Conservation (phyloP, 2,888 invertebrate species). For the Hedychridium roseum region DNA sequence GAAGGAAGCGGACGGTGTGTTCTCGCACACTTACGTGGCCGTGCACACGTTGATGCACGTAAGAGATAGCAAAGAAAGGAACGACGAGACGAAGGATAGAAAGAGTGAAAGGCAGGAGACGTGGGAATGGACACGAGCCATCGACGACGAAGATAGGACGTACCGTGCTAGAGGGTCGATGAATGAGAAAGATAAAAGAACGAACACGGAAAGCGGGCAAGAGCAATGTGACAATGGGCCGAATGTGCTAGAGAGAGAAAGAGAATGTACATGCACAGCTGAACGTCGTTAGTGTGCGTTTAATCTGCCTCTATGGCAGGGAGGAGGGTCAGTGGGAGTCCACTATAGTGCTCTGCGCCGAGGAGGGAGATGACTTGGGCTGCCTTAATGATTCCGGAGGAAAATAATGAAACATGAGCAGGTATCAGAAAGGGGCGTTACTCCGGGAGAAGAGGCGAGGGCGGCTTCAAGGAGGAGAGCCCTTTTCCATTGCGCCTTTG, state of each 20-base stretch:
- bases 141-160: too few relatives aligned
- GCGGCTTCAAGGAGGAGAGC: slow-evolving; percentile 11
- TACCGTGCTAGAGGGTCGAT: background rate
- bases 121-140: too few relatives aligned
- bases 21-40: too few relatives aligned
- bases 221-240: slow-evolving; percentile 5
- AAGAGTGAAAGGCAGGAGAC: background rate
- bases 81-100: slow-evolving; percentile 4
- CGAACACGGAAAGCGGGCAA: slow-evolving; percentile 1
- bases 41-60: too few relatives aligned
- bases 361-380: slow-evolving; percentile 47
- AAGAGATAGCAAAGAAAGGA: slow-evolving; percentile 21
- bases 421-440: slow-evolving; percentile 54
- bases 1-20: too few relatives aligned
- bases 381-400: slow-evolving; percentile 55
- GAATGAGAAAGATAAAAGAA: slow-evolving; percentile 24
- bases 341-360: slow-evolving; percentile 33
- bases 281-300: slow-evolving; percentile 26
- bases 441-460: slow-evolving; percentile 14
- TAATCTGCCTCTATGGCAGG: slow-evolving; percentile 32
- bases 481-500: slow-evolving; percentile 38
- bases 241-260: background rate
- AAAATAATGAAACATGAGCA: slow-evolving; percentile 59
- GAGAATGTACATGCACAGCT: background rate
- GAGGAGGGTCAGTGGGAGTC: slow-evolving; percentile 34